Evolutionary conservation across 2,797 vertebrate species (phyloP).

Genomic region (Epinephelus malabaricus): DNA sequence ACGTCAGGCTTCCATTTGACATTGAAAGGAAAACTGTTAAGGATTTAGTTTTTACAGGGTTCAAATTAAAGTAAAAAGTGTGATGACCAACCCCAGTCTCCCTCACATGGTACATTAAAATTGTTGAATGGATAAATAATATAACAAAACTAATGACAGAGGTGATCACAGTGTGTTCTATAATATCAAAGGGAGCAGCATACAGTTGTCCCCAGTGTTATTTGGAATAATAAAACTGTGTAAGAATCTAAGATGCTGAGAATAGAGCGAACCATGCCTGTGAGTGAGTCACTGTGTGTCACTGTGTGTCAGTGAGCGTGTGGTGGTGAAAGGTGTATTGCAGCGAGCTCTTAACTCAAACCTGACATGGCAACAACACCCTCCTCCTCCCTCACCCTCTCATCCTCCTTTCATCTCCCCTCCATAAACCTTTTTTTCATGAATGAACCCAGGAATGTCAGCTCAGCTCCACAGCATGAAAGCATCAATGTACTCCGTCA

Average conservation of each 20-base stretch:
- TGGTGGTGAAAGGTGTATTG: background rate
- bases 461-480: slow-evolving; percentile 74
- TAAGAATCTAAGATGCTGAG: background rate
- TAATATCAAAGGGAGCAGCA: background rate
- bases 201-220: background rate
- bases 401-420: slow-evolving; percentile 14
- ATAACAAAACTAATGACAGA: background rate
- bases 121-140: background rate
- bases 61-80: too few species aligned
- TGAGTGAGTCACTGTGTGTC: background rate
- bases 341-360: slow-evolving; percentile 13
- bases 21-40: too few species aligned
- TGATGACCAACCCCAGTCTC: too few species aligned
- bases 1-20: too few species aligned
- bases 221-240: background rate
- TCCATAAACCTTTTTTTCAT: slow-evolving; percentile 71
- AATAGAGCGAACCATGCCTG: background rate
- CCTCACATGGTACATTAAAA: too few species aligned
- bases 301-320: background rate
- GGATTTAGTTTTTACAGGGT: too few species aligned
- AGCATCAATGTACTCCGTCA: slow-evolving; percentile 85
- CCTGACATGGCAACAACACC: slow-evolving; percentile 49
- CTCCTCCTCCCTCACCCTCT: slow-evolving; percentile 16
- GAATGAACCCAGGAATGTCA: slow-evolving; percentile 82
- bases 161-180: too few species aligned